Conservation (phyloP, 2,797 vertebrate species). For the Tachyglossus aculeatus region DNA sequence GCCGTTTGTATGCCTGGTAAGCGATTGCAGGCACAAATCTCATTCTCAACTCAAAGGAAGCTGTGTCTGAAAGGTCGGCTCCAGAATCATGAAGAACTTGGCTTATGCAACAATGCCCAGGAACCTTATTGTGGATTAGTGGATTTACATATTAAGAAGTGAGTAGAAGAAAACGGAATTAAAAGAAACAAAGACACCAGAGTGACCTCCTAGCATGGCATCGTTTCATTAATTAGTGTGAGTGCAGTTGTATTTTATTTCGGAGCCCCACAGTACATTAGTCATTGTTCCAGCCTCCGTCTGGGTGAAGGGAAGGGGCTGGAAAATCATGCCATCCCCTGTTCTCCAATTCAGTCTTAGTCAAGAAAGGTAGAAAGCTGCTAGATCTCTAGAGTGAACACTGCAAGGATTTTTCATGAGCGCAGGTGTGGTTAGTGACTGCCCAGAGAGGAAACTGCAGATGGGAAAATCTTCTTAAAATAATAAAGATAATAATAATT, state of each 20-base stretch:
- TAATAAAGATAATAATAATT: no score
- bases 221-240: slow-evolving; percentile 13
- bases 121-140: slow-evolving; percentile 11
- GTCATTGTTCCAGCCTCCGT: no score
- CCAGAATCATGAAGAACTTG: slow-evolving; percentile 18
- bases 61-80: slow-evolving; percentile 40
- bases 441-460: no score
- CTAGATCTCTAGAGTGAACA: not conserved
- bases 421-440: slow-evolving; percentile 1
- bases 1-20: slow-evolving; percentile 15
- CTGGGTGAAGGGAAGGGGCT: not conserved
- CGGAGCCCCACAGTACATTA: not conserved
- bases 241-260: slow-evolving; percentile 27
- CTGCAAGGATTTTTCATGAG: not conserved
- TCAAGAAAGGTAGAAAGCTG: not conserved
- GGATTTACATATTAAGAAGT: slow-evolving; percentile 10
- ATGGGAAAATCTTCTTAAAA: no score
- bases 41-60: slow-evolving; percentile 27
- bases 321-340: not conserved
- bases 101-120: not conserved
- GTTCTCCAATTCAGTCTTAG: not conserved
- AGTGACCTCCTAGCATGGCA: not conserved
- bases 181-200: slow-evolving; percentile 24
- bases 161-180: slow-evolving; percentile 23
- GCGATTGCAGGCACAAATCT: slow-evolving; percentile 29